These are phyloP conservation scores for Passer domesticus DNA, from an alignment of 2,113 vertebrate species.

Conservation along the genomic window DNA sequence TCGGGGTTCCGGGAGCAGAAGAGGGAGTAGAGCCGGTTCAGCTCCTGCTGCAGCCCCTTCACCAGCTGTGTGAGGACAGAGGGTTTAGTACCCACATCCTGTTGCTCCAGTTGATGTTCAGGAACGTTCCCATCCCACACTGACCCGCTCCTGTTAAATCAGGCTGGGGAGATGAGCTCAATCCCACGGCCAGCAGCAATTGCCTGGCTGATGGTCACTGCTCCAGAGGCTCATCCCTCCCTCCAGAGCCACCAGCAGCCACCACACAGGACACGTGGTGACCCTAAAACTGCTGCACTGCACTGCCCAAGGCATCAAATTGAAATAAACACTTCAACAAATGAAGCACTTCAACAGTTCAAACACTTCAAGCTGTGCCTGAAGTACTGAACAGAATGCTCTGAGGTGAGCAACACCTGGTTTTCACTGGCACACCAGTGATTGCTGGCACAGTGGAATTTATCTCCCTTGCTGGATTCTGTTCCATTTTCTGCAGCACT, in stretches of 20 bases:
- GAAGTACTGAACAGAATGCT: not conserved
- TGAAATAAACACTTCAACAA: not conserved
- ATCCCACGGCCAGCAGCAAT: not conserved
- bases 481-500: not conserved
- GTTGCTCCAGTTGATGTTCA: not conserved
- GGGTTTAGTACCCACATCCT: not conserved
- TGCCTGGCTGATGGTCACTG: not conserved
- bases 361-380: not conserved
- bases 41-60: constrained; percentile 93
- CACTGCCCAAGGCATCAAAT: not conserved
- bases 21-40: constrained; percentile 91
- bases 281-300: not conserved
- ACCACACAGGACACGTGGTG: not conserved
- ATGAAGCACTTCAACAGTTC: not conserved
- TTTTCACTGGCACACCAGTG: not conserved
- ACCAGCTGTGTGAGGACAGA: constrained; percentile 81
- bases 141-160: not conserved
- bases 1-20: constrained; percentile 97
- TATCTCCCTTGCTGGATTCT: not conserved
- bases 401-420: not conserved
- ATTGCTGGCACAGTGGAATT: not conserved
- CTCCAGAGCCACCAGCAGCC: not conserved
- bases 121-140: not conserved
- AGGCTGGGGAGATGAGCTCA: not conserved
- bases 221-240: not conserved